A percentile compares a stretch with the other conserved stretches of the same genome.
Evolutionary conservation across 2,888 invertebrate genomes (phyloP).

Genomic region (Meiosimyza platycephala): DNA sequence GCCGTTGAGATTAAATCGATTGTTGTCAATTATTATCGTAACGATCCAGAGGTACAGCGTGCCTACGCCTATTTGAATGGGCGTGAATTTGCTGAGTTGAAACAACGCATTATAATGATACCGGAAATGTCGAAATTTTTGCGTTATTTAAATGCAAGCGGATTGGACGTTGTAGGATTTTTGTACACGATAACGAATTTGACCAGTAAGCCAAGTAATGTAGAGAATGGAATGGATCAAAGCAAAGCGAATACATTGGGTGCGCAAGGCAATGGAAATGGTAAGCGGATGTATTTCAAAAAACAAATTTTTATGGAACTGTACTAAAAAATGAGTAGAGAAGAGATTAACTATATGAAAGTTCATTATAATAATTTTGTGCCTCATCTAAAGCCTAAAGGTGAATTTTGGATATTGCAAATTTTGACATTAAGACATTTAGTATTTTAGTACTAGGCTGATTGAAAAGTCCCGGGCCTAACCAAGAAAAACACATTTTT

Average conservation of each 20-base stretch:
- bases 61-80: slow-evolving; percentile 59
- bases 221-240: not conserved
- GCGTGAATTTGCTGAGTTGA: slow-evolving; percentile 54
- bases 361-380: too few species aligned
- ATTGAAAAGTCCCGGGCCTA: too few species aligned
- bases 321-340: too few species aligned
- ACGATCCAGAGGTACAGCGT: slow-evolving; percentile 61
- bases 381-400: too few species aligned
- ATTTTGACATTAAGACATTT: too few species aligned
- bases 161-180: slow-evolving; percentile 60
- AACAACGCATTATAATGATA: slow-evolving; percentile 54
- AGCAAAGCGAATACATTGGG: slow-evolving; percentile 13
- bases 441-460: too few species aligned
- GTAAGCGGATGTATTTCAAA: not conserved
- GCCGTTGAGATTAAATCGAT: slow-evolving; percentile 57
- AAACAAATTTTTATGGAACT: too few species aligned
- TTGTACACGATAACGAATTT: slow-evolving; percentile 52
- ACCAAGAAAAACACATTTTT: too few species aligned
- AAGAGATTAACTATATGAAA: too few species aligned
- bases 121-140: slow-evolving; percentile 60
- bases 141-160: slow-evolving; percentile 60
- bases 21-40: slow-evolving; percentile 57
- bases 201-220: slow-evolving; percentile 43
- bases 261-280: slow-evolving; percentile 20
- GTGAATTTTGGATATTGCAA: too few species aligned